Conservation (phyloP, 2,888 invertebrate genomes). For the Drosophila antonietae region DNA sequence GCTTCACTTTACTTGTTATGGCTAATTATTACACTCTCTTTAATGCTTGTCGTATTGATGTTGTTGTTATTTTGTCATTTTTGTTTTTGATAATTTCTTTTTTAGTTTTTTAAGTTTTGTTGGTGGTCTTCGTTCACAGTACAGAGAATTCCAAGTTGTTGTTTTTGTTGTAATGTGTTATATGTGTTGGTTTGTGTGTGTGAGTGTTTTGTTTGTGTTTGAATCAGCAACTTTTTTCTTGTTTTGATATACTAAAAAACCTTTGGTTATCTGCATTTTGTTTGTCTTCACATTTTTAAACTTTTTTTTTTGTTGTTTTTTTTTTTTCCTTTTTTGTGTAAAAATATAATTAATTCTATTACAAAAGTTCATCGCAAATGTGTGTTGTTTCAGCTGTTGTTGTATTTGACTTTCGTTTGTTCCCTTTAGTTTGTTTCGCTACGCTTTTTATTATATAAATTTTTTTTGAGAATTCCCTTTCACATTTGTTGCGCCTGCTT, state of each 20-base stretch:
- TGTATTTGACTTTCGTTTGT: conserved; percentile 56
- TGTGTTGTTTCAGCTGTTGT: conserved; percentile 36
- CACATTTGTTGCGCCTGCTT: conserved; percentile 57
- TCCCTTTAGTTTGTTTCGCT: conserved; percentile 66
- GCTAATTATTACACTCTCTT: conserved; percentile 54
- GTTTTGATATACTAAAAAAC: conserved; percentile 71
- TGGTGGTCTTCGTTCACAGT: conserved; percentile 77
- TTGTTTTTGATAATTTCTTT: conserved; percentile 12
- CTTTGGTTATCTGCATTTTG: conserved; percentile 71
- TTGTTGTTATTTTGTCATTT: conserved; percentile 33
- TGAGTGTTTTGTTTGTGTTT: conserved; percentile 26
- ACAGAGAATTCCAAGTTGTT: conserved; percentile 74
- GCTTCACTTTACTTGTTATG: conserved; percentile 18
- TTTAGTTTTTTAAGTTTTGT: conserved; percentile 47
- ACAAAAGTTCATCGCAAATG: conserved; percentile 59
- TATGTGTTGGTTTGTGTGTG: conserved; percentile 13
- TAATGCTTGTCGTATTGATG: conserved; percentile 59
- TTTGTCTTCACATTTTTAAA: conserved; percentile 57
- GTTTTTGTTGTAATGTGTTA: conserved; percentile 44
- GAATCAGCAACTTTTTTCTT: conserved; percentile 62
- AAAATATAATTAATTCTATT: conserved; percentile 63
- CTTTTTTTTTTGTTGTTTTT: conserved; percentile 25
- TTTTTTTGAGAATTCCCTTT: conserved; percentile 36
- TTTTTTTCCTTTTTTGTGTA: conserved; percentile 49
- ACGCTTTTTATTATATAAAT: conserved; percentile 35